A percentile compares a stretch with the other conserved stretches of the same genome.
phyloP scores from a whole-genome alignment of 2,113 vertebrate genomes.

The Grammomys dolichurus region DNA sequence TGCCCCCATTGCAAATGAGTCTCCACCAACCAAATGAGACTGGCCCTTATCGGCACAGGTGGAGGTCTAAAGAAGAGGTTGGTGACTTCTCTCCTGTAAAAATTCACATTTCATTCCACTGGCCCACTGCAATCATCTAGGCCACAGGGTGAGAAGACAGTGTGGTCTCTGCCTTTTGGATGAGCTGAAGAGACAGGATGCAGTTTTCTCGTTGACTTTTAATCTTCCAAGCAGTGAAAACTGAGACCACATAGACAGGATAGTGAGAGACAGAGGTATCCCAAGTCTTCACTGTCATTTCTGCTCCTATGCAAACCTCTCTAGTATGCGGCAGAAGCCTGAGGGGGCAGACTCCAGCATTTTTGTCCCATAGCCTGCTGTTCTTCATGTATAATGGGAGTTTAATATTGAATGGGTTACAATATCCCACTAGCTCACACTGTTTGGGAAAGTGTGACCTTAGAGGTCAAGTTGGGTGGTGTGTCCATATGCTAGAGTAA shows the following conservation, averaged over 20 bases:
- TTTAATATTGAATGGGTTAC: not conserved
- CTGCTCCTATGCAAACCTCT: not conserved
- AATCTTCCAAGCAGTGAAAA: not conserved
- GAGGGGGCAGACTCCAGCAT: not conserved
- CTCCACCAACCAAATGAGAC: not conserved
- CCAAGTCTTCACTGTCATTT: not conserved
- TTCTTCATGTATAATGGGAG: not conserved
- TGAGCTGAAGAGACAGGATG: not conserved
- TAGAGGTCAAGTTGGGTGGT: not conserved
- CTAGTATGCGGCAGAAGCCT: not conserved
- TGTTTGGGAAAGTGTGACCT: not conserved
- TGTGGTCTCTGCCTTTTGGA: not conserved
- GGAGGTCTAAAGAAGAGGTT: not conserved
- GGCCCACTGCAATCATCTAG: not conserved
- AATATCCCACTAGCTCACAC: not conserved
- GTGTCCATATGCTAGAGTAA: not conserved
- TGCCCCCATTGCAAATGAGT: not conserved
- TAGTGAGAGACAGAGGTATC: not conserved
- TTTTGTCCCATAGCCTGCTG: not conserved
- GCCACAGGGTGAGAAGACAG: not conserved
- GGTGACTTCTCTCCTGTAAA: not conserved
- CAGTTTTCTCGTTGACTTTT: not conserved
- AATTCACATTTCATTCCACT: not conserved
- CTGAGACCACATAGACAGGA: not conserved
- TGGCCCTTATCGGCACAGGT: not conserved